phyloP scores from a whole-genome alignment of 2,888 invertebrate species.

The Capitulum mitella region DNA sequence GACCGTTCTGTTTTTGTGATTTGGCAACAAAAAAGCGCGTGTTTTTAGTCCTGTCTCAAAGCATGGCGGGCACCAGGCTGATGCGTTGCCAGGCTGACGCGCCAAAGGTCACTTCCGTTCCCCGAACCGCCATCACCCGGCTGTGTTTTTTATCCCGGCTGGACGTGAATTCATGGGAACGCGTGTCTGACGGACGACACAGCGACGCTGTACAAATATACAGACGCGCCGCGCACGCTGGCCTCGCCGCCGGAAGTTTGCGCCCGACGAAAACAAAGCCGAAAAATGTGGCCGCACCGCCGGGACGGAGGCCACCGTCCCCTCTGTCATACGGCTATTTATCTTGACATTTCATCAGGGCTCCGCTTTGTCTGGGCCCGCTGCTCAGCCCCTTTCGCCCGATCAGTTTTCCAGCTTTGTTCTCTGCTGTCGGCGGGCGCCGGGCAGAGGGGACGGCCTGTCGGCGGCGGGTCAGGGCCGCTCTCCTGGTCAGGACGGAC shows the following conservation, averaged over 20 bases:
- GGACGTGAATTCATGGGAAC: neutral
- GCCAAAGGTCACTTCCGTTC: no score
- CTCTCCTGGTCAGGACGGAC: no score
- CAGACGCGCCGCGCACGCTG: neutral
- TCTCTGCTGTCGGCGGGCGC: neutral
- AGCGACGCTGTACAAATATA: neutral
- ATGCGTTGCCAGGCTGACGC: no score
- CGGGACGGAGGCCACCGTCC: neutral
- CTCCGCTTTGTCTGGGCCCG: neutral
- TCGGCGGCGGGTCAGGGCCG: no score
- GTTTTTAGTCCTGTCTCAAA: no score
- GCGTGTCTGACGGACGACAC: neutral
- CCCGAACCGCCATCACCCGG: no score
- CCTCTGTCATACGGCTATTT: neutral
- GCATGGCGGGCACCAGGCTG: no score
- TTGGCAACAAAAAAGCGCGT: no score
- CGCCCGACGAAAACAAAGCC: neutral
- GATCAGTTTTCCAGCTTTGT: conserved; percentile 21
- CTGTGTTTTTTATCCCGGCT: neutral
- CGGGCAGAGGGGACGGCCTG: conserved; percentile 25
- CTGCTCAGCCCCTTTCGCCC: neutral
- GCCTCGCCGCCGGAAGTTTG: neutral
- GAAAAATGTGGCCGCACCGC: neutral
- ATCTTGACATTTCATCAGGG: neutral
- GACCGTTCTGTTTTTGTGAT: no score